Evolutionary conservation across 2,888 invertebrate genomes (phyloP).

Genomic region (Agonopterix alstromeriana): DNA sequence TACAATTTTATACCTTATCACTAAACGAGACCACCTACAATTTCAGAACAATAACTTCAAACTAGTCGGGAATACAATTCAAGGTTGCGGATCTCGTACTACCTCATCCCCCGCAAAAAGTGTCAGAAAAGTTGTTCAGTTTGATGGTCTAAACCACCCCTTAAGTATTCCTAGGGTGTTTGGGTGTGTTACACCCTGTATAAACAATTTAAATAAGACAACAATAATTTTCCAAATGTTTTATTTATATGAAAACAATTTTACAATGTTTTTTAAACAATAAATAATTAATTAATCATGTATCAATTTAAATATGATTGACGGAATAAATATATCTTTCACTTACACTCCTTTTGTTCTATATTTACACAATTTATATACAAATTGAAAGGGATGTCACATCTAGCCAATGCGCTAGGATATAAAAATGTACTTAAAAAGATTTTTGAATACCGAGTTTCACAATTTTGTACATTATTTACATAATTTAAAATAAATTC

Average conservation of each 20-base stretch:
- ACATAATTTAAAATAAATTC: slow-evolving; percentile 24
- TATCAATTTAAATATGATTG: slow-evolving; percentile 57
- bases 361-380: slow-evolving; percentile 67
- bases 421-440: slow-evolving; percentile 32
- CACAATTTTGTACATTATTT: slow-evolving; percentile 61
- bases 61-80: too few species aligned
- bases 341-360: slow-evolving; percentile 27
- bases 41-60: too few species aligned
- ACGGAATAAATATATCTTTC: slow-evolving; percentile 65
- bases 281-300: slow-evolving; percentile 57
- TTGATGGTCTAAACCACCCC: too few species aligned
- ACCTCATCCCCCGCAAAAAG: too few species aligned
- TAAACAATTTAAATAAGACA: background rate
- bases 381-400: slow-evolving; percentile 32
- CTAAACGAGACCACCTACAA: too few species aligned
- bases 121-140: too few species aligned
- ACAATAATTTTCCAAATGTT: slow-evolving; percentile 33
- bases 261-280: slow-evolving; percentile 68
- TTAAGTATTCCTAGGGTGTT: too few species aligned
- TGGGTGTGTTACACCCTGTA: too few species aligned
- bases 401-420: slow-evolving; percentile 43
- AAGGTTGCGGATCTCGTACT: too few species aligned
- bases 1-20: too few species aligned
- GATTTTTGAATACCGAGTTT: slow-evolving; percentile 29
- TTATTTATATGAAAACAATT: slow-evolving; percentile 71